Evolutionary conservation across 2,888 invertebrate genomes (phyloP), one percentile per base, ranked within the genome.

Genomic region (Leucoma salicis): DNA sequence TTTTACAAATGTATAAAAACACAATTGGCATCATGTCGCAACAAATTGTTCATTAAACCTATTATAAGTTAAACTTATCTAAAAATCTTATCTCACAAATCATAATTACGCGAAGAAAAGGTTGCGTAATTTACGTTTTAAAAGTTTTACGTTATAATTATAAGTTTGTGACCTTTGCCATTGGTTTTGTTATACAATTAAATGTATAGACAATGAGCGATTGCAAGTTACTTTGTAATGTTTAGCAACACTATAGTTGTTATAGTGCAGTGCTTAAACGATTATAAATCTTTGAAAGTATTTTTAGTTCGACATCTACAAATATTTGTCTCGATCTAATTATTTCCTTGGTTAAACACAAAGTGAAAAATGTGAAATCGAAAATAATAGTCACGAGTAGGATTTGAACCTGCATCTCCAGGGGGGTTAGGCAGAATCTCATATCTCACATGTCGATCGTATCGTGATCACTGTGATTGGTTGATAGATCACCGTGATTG

Each of bases 81-180:
- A 33, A 27, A 18, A 40, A 59, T 57, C 60, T 59, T 42, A 59
- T 59, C 59, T 46, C 33, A 33, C 27, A 27, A 36, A 60, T 61
- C 60, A 31, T 60, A 61, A 60, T 60, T 60, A 49, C 39, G 34
- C 33, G 32, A 21, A 46, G 35, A 52, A 54, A 50, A 55, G 46
- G 21, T 57, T 57, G 44, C 39, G 14, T 29, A 57, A 60, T 36
- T 35, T 29, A 33, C 32, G 43, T 48, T 57, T 55, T 46, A 48
- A 42, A 52, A 53, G 34, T 46, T 46, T 57, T 37, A 37, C 40
- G 51, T 52, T 60, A 14, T 29, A 60, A 61, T 61, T 57, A 51
- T 43, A 38, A 38, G 33, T 39, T 41, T 27, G n/a, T 46, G 53
- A 60, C 61, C 60, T 60, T 53, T 60, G 57, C 40, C 55, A 48